phyloP scores from a whole-genome alignment of 2,113 vertebrate species.

The Heterotilapia buettikoferi region DNA sequence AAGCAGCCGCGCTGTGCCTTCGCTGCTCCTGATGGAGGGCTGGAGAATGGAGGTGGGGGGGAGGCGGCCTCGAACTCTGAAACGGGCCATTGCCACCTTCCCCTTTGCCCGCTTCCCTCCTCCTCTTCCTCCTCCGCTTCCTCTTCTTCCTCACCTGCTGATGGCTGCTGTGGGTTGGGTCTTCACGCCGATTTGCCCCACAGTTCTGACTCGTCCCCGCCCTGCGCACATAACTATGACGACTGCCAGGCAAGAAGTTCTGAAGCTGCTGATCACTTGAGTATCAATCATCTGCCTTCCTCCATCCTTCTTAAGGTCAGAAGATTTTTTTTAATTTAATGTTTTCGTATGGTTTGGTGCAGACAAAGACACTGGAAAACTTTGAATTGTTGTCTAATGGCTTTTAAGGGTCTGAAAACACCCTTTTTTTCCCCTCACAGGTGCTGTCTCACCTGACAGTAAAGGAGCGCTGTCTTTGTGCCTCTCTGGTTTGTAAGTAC shows the following conservation, averaged over 20 bases:
- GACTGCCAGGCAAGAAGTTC: slow-evolving; percentile 66
- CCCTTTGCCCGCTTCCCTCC: slow-evolving; percentile 72
- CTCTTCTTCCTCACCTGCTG: slow-evolving; percentile 65
- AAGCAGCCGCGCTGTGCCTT: slow-evolving; percentile 87
- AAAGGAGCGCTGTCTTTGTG: slow-evolving; percentile 92
- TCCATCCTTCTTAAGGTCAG: slow-evolving; percentile 95
- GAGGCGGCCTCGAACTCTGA: slow-evolving; percentile 57
- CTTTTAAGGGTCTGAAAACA: background rate
- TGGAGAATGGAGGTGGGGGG: slow-evolving; percentile 58
- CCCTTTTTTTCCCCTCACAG: slow-evolving; percentile 56
- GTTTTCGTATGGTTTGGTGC: background rate
- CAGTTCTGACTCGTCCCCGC: slow-evolving; percentile 58
- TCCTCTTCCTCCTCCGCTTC: slow-evolving; percentile 56
- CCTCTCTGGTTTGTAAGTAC: slow-evolving; percentile 96
- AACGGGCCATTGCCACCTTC: slow-evolving; percentile 65
- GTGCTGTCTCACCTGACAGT: slow-evolving; percentile 94
- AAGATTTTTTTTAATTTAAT: background rate
- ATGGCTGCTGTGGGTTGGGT: slow-evolving; percentile 62
- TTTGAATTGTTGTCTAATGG: background rate
- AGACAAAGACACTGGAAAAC: background rate
- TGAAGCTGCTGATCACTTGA: slow-evolving; percentile 62
- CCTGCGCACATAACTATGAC: slow-evolving; percentile 63
- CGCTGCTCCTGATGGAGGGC: slow-evolving; percentile 60
- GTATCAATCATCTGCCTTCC: slow-evolving; percentile 92
- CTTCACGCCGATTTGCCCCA: slow-evolving; percentile 55